Conservation (phyloP, 2,888 invertebrate genomes). For the Ennomos erosarius region DNA sequence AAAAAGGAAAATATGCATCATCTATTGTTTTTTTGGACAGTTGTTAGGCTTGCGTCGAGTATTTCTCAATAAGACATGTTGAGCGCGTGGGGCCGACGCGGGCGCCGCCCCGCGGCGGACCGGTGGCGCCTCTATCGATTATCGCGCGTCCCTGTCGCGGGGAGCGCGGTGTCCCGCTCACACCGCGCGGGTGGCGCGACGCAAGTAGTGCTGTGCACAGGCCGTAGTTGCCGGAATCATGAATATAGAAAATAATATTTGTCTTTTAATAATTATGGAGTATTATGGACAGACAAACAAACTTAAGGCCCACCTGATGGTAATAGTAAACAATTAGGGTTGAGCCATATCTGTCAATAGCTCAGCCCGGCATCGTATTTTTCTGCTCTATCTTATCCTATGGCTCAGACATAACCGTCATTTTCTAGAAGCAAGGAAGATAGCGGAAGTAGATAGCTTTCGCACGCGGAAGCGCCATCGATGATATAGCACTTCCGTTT, state of each 20-base stretch:
- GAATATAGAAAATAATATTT: not conserved
- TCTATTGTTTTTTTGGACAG: conserved; percentile 39
- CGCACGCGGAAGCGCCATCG: too few species aligned
- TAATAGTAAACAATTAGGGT: too few species aligned
- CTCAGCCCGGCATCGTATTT: too few species aligned
- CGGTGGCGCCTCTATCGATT: conserved; percentile 77
- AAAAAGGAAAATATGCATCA: conserved; percentile 80
- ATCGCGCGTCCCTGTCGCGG: conserved; percentile 47
- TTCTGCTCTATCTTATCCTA: too few species aligned
- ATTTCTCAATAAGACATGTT: conserved; percentile 82
- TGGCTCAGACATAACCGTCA: too few species aligned
- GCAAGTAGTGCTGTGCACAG: conserved; percentile 45
- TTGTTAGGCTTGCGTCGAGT: conserved; percentile 55
- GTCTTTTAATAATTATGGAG: too few species aligned
- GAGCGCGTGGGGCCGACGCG: conserved; percentile 79
- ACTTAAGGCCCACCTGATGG: too few species aligned
- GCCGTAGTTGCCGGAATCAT: conserved; percentile 9
- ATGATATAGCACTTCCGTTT: too few species aligned
- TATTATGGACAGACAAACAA: too few species aligned
- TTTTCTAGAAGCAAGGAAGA: too few species aligned
- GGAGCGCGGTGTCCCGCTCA: conserved; percentile 52
- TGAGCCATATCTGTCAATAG: too few species aligned
- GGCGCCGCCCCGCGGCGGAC: conserved; percentile 76
- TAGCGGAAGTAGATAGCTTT: too few species aligned
- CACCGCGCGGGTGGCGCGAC: conserved; percentile 64